phyloP scores from a whole-genome alignment of 1,140 invertebrate genomes.

The Caenorhabditis elegans region WBcel235 BX284603.4:2099501-2100000 shows the following conservation, averaged over 20 bases:
- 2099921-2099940: background rate
- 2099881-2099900: too few species aligned
- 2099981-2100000: too few species aligned
- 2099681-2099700: background rate
- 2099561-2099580: background rate
- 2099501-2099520: conserved; percentile 32
- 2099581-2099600: background rate
- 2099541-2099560: background rate
- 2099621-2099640: background rate
- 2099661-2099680: background rate
- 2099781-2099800: background rate
- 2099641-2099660: background rate
- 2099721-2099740: too few species aligned
- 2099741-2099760: too few species aligned
- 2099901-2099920: background rate
- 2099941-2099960: background rate
- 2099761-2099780: background rate
- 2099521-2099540: conserved; percentile 29
- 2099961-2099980: too few species aligned
- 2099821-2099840: background rate
- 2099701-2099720: too few species aligned
- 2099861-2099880: background rate
- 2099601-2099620: background rate
- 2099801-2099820: background rate
- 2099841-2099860: background rate